Conservation (phyloP, 2,113 vertebrate genomes). For the Heterotilapia buettikoferi region DNA sequence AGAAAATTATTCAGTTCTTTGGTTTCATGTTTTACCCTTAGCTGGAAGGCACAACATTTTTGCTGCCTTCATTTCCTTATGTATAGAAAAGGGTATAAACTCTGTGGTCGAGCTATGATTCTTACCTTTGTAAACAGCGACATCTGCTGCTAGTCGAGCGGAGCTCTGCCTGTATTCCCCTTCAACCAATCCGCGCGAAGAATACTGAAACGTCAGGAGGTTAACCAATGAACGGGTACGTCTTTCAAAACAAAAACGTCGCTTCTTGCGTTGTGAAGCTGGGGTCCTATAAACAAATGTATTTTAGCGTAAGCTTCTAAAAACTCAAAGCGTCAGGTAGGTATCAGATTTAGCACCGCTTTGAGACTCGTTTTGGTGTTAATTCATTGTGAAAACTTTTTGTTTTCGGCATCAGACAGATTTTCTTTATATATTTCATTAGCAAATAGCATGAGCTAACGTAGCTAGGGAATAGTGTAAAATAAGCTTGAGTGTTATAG, state of each 20-base stretch:
- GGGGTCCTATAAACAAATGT: neutral
- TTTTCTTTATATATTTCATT: neutral
- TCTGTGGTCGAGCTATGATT: neutral
- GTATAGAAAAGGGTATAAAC: neutral
- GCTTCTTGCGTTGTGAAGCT: neutral
- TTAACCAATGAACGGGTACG: constrained; percentile 30
- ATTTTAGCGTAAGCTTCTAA: neutral
- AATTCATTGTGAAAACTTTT: neutral
- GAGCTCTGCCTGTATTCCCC: neutral
- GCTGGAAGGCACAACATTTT: neutral
- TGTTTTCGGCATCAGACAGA: neutral
- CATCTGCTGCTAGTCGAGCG: constrained; percentile 1
- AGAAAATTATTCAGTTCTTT: neutral
- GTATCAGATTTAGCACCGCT: neutral
- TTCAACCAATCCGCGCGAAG: constrained; percentile 28
- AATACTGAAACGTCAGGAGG: neutral
- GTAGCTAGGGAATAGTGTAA: neutral
- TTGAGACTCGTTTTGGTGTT: neutral
- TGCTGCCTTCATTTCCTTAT: neutral
- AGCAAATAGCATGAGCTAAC: neutral
- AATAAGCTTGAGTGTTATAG: neutral
- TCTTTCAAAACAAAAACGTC: constrained; percentile 2
- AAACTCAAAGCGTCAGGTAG: constrained; percentile 1
- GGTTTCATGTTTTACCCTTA: neutral
- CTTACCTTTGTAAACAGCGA: neutral